Base-by-base conservation (phyloP, 2,797 vertebrate genomes). In the Amazonetta brasiliensis region DNA sequence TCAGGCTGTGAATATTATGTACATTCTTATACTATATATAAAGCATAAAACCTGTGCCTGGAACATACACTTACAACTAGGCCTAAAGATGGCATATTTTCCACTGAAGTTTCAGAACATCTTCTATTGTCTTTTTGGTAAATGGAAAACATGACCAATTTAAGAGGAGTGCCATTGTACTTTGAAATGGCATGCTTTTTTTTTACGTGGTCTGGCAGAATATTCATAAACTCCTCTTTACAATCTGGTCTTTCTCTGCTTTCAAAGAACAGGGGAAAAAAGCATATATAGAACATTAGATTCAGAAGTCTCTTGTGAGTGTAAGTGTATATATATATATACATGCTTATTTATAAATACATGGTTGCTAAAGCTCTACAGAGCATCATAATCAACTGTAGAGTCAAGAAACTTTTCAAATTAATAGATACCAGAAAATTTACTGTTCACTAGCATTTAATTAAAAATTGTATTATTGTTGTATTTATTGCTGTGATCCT, bases 361-460 rank as follows among this genome's bases (percentile, higher is more conserved):
- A 43, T 46, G 23, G 12, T 48, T 88, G 58, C 31, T 54, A 21
- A 94, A 94, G 33, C 56, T 83, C 31, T 81, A 31, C 18, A 74
- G 78, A 77, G 17, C 43, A 71, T 41, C 55, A 60, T 62, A 90
- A 87, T 69, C 31, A 67, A 68, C 58, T 85, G 19, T 52, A 93
- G 56, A 76, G 64, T 85, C 14, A 50, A 92, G 39, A 83, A 94
- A 93, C 4, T 59, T 84, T 94, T 92, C 67, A 76, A 94, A 92
- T 90, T 64, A 90, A 87, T 78, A 93, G 90, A 37, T 58, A 94
- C 8, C 28, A 90, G 52, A 92, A 68, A 23, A 87, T 82, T 58
- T 84, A 68, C 79, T 55, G 5, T 90, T 77, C 33, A 52, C 7
- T 25, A 90, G 33, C 84, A 88, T 68, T 93, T 89, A 95, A 85